Evolutionary conservation across 30 jellyfish, hydroid and myxozoan genomes (phyloP), one percentile per base, ranked within the genome.

Genomic region (Aurelia aurita complex sp. Pacific): DNA sequence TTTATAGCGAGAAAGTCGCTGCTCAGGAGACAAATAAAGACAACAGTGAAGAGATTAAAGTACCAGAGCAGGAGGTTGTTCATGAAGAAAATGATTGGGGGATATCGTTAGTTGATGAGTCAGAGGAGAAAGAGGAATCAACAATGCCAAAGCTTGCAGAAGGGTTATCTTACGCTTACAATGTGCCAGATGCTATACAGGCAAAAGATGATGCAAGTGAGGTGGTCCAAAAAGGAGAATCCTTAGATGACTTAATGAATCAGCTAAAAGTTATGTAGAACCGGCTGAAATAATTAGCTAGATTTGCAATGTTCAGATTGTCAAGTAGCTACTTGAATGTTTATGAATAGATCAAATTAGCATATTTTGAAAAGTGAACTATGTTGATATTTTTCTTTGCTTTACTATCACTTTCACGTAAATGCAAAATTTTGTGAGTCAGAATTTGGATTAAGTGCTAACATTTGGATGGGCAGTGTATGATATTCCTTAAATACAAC

Each of bases 21-120:
- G 90, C 69, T n/a, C 59, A 16, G 73, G 46, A 61, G 42, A 77
- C 80, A 34, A 50, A 19, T 53, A 81, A 60, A 4, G 71, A 64
- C 54, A 81, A 69, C 15, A 64, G 46, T 4, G 52, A 69, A 14
- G 82, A 69, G 54, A 71, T 13, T 16, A 75, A 81, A n/a, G 12
- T 46, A 5, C 6, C 57, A 46, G 95, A 74, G 46, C 80, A 38
- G 4, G 95, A 79, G 55, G 89, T 94, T 55, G 86, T 88, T 23
- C 98, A 94, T 80, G 98, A 94, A 54, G 96, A 88, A 10, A 94
- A 94, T 72, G 80, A 86, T 9, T 94, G 98, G 98, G 98, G 97
- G 54, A 94, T 94, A 13, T 88, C 89, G 2, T 80, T 94, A 72
- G 96, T 94, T 38, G 98, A 94, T 63, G 98, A 94, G 60, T 94